These are phyloP conservation scores for Porites cylindrica DNA, from an alignment of 92 coral and sea anemone species.

Conservation along the genomic window DNA sequence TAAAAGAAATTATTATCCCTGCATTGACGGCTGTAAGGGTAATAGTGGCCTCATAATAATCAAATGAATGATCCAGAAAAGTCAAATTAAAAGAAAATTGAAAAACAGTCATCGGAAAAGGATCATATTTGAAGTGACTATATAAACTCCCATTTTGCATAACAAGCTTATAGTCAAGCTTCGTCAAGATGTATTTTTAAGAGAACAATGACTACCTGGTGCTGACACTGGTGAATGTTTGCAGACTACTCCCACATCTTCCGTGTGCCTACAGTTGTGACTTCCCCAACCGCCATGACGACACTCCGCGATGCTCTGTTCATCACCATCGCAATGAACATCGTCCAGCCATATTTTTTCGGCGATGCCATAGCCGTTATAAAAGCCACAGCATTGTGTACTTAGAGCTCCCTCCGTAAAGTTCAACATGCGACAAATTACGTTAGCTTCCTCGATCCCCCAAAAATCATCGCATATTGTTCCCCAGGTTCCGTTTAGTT, in stretches of 20 bases:
- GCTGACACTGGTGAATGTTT: conserved; percentile 21
- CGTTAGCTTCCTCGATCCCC: conserved; percentile 69
- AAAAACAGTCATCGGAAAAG: too few relatives aligned
- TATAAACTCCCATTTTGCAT: too few relatives aligned
- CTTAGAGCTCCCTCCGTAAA: conserved; percentile 51
- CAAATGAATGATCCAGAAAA: too few relatives aligned
- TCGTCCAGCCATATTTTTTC: conserved; percentile 38
- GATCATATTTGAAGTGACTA: too few relatives aligned
- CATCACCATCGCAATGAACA: conserved; percentile 45
- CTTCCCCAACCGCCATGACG: conserved; percentile 43
- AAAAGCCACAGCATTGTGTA: conserved; percentile 41
- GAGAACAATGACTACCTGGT: conserved; percentile 3
- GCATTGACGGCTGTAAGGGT: too few relatives aligned
- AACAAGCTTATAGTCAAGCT: too few relatives aligned
- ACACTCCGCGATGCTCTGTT: conserved; percentile 36
- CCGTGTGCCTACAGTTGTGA: conserved; percentile 40
- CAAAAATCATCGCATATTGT: conserved; percentile 72
- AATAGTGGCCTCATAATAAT: too few relatives aligned
- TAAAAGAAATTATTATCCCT: too few relatives aligned
- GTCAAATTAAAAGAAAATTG: too few relatives aligned
- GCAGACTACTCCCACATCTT: conserved; percentile 48
- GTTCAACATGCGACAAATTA: conserved; percentile 67
- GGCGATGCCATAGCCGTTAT: conserved; percentile 23
- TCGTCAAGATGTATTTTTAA: background rate
- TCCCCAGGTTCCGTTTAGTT: conserved; percentile 43